A percentile compares a stretch with the other conserved stretches of the same genome.
Conservation (phyloP, 2,888 invertebrate genomes). For the Nudaria mundana region DNA sequence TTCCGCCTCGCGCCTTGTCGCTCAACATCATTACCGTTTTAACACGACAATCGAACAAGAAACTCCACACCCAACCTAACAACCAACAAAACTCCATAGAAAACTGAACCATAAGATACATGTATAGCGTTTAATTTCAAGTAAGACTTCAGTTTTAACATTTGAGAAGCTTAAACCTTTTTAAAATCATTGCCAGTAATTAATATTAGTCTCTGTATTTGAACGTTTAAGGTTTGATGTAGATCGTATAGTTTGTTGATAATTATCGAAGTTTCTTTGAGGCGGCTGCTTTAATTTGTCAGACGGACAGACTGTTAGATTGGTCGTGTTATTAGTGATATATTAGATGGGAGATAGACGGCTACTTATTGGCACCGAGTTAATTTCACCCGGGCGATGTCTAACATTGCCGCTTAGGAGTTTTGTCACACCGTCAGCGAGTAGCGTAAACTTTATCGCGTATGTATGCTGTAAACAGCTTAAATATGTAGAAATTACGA, state of each 20-base stretch:
- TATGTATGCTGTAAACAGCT: too few species aligned
- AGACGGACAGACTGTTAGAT: constrained; percentile 45
- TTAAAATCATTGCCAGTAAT: constrained; percentile 28
- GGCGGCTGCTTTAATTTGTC: constrained; percentile 52
- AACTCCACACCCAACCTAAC: constrained; percentile 21
- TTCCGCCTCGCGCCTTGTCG: constrained; percentile 57
- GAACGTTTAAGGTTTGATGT: constrained; percentile 35
- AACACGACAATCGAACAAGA: constrained; percentile 38
- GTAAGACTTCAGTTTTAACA: not conserved
- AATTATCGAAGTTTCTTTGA: constrained; percentile 49
- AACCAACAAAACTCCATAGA: constrained; percentile 1
- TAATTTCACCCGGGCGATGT: constrained; percentile 45
- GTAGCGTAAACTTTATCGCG: not conserved
- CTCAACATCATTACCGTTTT: constrained; percentile 43
- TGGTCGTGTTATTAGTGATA: constrained; percentile 50
- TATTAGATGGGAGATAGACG: constrained; percentile 54
- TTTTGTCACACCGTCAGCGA: constrained; percentile 5
- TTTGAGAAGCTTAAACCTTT: constrained; percentile 11
- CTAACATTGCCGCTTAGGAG: constrained; percentile 32
- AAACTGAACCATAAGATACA: constrained; percentile 5
- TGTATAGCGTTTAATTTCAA: not conserved
- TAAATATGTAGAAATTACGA: too few species aligned
- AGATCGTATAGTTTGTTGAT: constrained; percentile 37
- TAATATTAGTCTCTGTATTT: constrained; percentile 32
- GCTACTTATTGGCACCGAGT: constrained; percentile 42